phyloP scores from a whole-genome alignment of 2,113 vertebrate species.

The Illadopsis cleaveri region DNA sequence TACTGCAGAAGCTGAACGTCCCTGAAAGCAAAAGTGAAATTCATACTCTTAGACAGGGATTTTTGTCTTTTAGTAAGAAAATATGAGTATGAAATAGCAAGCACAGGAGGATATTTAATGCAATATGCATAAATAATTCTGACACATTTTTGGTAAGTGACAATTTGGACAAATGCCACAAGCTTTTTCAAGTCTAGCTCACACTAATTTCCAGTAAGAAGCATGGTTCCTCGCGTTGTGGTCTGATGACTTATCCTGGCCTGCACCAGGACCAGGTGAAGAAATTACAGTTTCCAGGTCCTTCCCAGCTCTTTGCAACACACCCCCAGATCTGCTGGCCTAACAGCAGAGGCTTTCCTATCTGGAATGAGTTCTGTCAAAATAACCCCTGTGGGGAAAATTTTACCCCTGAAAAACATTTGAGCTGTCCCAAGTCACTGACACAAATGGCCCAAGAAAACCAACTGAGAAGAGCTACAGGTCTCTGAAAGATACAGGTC shows the following conservation, averaged over 20 bases:
- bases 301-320: not conserved
- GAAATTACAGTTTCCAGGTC: not conserved
- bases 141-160: not conserved
- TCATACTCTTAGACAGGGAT: not conserved
- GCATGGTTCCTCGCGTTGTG: rapidly evolving
- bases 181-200: not conserved
- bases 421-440: not conserved
- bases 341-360: not conserved
- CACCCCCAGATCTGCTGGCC: not conserved
- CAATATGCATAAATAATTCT: not conserved
- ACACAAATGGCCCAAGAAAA: not conserved
- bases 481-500: not conserved
- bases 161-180: not conserved
- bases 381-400: not conserved
- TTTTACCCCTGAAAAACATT: not conserved
- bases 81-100: not conserved
- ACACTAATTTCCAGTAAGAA: not conserved
- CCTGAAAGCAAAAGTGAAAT: not conserved
- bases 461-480: not conserved
- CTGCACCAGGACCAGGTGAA: not conserved
- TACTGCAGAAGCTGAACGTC: not conserved
- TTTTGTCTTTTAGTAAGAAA: not conserved
- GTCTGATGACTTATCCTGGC: not conserved
- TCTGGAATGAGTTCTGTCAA: not conserved
- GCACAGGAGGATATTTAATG: not conserved